A percentile compares a stretch with the other conserved stretches of the same genome.
Conservation (phyloP, 1,140 invertebrate genomes). For the Bilobella aurantiaca region DNA sequence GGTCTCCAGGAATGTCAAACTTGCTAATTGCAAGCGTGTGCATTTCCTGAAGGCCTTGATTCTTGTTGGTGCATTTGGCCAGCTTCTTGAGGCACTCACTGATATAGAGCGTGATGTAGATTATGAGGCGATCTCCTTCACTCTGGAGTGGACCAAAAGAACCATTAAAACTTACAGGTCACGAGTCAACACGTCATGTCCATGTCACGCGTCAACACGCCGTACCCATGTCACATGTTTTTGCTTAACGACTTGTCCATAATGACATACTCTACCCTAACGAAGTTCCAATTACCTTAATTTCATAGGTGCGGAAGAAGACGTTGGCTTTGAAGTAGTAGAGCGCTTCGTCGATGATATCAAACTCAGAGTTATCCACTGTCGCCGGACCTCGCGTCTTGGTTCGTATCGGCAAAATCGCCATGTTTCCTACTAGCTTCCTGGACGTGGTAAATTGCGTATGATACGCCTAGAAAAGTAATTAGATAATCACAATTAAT, state of each 20-base stretch:
- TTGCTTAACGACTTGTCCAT: too few species aligned
- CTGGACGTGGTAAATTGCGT: slow-evolving; percentile 67
- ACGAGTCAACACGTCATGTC: too few species aligned
- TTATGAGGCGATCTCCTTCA: slow-evolving; percentile 87
- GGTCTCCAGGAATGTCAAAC: slow-evolving; percentile 93
- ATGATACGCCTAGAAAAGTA: slow-evolving; percentile 79
- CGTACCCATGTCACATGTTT: too few species aligned
- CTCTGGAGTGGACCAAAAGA: slow-evolving; percentile 51
- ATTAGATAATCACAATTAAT: too few species aligned
- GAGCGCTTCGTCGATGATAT: slow-evolving; percentile 96
- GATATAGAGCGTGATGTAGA: slow-evolving; percentile 97
- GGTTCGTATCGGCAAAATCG: slow-evolving; percentile 74
- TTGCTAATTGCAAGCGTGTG: slow-evolving; percentile 86
- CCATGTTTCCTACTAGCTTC: slow-evolving; percentile 81
- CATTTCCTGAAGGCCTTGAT: slow-evolving; percentile 88
- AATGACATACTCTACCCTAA: slow-evolving; percentile 7
- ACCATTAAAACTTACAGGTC: too few species aligned
- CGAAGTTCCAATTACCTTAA: slow-evolving; percentile 57
- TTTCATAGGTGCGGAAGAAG: slow-evolving; percentile 97
- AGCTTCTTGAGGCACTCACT: slow-evolving; percentile 94
- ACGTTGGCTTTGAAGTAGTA: slow-evolving; percentile 98
- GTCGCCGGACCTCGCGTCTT: slow-evolving; percentile 80
- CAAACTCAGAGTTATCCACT: slow-evolving; percentile 53
- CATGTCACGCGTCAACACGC: too few species aligned
- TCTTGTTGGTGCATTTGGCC: slow-evolving; percentile 79